Evolutionary conservation across 53 echinoderm and acorn worm species (phyloP), one percentile per base, ranked within the genome.

Genomic region (Hippasteria phrygiana): DNA sequence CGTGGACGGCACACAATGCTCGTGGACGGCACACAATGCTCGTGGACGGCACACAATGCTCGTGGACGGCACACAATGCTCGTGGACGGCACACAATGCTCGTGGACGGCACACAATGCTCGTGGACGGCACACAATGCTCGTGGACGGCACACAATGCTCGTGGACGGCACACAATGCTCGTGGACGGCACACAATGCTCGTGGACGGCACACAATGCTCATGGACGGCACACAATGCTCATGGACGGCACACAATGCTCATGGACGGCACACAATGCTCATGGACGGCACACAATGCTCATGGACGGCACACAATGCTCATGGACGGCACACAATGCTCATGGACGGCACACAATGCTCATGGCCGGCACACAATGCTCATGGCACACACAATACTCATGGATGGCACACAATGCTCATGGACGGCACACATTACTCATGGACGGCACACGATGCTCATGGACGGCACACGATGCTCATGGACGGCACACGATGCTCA

Each of bases 391-490:
- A 62, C 13, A 22, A 62, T 62, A 22, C 62, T 22, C 62, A 62
- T 62, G 17, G 62, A 62, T 22, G 62, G 24, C 62, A 62, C 62
- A 62, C 12, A 22, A 62, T 62, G 22, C 62, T 22, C 22, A 14
- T 62, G 17, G 17, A 22, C 10, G 75, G 50, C n/a, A n/a, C n/a
- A n/a, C n/a, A n/a, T n/a, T 18, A 36, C 72, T 72, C 38, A 38
- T 36, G 72, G 42, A 40, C 41, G 4, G 14, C 41, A 72, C 46
- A 38, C 17, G 16, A 8, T 3, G 7, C 18, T 11, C 28, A 55
- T 43, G 65, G 80, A 65, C n/a, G 34, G 66, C 65, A 65, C 66
- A 81, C 5, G 17, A 11, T 42, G 26, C 82, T 65, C 45, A 43
- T 81, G 46, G 82, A 43, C 0, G 5, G 48, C 56, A 56, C 59